Evolutionary conservation across 1,140 invertebrate species (phyloP).

Genomic region (Ceratosolen solmsi): DNA sequence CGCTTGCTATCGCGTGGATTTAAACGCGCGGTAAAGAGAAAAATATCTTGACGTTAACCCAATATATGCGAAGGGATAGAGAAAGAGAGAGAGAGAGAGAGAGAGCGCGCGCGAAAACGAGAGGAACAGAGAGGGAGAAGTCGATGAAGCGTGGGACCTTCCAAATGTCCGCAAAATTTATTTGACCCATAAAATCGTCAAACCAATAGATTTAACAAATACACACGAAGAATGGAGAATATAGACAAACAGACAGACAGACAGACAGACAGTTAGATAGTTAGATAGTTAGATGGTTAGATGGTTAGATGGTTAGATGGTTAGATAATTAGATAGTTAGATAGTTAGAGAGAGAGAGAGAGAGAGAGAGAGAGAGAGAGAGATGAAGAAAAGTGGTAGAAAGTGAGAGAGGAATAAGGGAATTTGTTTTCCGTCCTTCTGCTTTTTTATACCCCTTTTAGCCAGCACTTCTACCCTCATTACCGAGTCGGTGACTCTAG

Average conservation of each 20-base stretch:
- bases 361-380: neutral
- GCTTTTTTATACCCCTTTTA: constrained; percentile 15
- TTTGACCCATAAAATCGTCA: constrained; percentile 50
- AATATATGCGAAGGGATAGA: neutral
- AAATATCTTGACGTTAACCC: neutral
- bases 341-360: no score
- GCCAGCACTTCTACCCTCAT: neutral
- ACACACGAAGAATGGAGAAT: no score
- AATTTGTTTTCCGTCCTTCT: no score
- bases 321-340: no score
- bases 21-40: neutral
- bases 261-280: no score
- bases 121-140: no score
- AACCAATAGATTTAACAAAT: constrained; percentile 34
- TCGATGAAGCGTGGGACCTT: no score
- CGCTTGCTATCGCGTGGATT: neutral
- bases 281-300: no score
- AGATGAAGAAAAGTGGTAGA: neutral
- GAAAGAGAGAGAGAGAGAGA: no score
- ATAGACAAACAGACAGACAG: no score
- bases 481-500: neutral
- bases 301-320: no score
- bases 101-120: no score
- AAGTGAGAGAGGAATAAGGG: neutral
- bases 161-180: constrained; percentile 58